Evolutionary conservation across 2,113 vertebrate genomes (phyloP).

Genomic region (Panthera uncia): DNA sequence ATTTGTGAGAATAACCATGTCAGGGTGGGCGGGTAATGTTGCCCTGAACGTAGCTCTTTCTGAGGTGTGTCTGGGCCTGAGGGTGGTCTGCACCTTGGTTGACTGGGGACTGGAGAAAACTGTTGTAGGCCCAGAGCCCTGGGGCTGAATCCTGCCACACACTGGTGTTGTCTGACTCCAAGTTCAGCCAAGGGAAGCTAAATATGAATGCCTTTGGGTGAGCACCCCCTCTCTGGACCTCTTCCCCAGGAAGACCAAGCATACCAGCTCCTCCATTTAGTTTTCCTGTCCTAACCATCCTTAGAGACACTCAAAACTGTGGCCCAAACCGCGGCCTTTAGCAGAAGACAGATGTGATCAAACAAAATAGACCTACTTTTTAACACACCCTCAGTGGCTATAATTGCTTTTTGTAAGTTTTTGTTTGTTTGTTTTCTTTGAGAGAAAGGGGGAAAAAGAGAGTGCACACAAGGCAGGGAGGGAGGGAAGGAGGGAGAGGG

Average conservation of each 20-base stretch:
- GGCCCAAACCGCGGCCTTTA: neutral
- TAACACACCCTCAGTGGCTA: neutral
- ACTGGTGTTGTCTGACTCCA: neutral
- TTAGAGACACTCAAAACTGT: neutral
- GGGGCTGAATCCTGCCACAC: neutral
- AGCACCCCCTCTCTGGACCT: neutral
- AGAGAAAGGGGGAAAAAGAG: too few relatives aligned
- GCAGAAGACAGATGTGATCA: neutral
- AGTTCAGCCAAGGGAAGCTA: neutral
- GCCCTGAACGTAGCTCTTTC: neutral
- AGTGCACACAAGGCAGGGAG: too few relatives aligned
- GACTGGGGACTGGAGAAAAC: neutral
- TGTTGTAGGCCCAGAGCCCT: neutral
- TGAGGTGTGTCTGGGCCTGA: neutral
- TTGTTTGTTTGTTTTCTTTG: too few relatives aligned
- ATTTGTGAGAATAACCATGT: neutral
- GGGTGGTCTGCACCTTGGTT: neutral
- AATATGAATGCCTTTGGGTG: neutral
- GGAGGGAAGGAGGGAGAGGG: too few relatives aligned
- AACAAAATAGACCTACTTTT: neutral
- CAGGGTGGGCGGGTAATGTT: rapidly evolving
- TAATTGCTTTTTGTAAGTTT: neutral
- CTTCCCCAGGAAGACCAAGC: neutral
- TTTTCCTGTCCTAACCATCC: neutral
- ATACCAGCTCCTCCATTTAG: neutral